Conservation (phyloP, 2,888 invertebrate species). For the Monoplex corrugatus region DNA sequence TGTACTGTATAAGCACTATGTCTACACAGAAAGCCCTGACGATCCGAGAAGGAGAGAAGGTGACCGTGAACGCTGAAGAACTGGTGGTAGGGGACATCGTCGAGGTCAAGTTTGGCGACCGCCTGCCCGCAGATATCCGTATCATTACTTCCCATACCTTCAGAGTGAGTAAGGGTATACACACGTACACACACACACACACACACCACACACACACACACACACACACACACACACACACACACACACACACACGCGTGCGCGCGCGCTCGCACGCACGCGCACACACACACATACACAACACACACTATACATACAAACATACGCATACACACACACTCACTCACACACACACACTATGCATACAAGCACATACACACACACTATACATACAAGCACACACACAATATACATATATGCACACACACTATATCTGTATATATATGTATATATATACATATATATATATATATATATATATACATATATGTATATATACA, state of each 20-base stretch:
- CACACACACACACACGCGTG: too few relatives aligned
- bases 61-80: constrained; percentile 85
- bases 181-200: too few relatives aligned
- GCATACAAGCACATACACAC: not conserved
- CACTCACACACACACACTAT: too few relatives aligned
- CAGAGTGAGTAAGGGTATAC: constrained; percentile 85
- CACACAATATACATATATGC: constrained; percentile 2
- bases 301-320: too few relatives aligned
- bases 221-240: too few relatives aligned
- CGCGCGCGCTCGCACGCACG: too few relatives aligned
- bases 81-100: constrained; percentile 98
- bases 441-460: constrained; percentile 8
- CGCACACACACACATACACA: too few relatives aligned
- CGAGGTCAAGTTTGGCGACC: constrained; percentile 99
- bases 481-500: too few relatives aligned
- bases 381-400: constrained; percentile 18
- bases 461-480: not conserved
- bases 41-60: constrained; percentile 86
- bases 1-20: too few relatives aligned
- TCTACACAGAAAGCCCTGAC: constrained; percentile 80
- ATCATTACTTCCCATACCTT: constrained; percentile 96
- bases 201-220: too few relatives aligned
- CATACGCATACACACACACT: too few relatives aligned
- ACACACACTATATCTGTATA: constrained; percentile 32
- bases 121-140: constrained; percentile 98